Conservation (phyloP, 2,888 invertebrate genomes). For the Cosmorhoe ocellata region DNA sequence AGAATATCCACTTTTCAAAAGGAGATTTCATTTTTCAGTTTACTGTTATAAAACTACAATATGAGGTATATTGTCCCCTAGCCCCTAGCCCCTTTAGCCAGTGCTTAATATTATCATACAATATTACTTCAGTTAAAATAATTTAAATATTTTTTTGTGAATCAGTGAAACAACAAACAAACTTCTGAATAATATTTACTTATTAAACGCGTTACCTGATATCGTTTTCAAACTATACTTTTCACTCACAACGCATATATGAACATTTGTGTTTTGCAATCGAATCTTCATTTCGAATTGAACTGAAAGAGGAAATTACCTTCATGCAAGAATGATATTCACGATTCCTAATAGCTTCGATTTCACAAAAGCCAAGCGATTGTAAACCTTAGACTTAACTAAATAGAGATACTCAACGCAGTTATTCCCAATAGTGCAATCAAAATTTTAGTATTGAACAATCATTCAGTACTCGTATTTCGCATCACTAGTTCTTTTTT, state of each 20-base stretch:
- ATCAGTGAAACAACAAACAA: too few relatives aligned
- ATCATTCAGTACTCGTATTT: constrained; percentile 20
- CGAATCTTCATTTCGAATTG: constrained; percentile 2
- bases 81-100: too few relatives aligned
- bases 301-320: constrained; percentile 4
- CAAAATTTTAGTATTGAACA: constrained; percentile 32
- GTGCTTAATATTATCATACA: too few relatives aligned
- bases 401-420: constrained; percentile 15
- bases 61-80: too few relatives aligned
- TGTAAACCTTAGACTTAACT: constrained; percentile 14
- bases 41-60: too few relatives aligned
- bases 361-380: constrained; percentile 4
- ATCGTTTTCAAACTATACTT: not conserved
- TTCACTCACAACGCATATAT: not conserved
- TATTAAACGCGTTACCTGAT: too few relatives aligned
- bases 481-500: too few relatives aligned
- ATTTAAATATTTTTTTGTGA: too few relatives aligned
- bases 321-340: constrained; percentile 4
- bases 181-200: too few relatives aligned
- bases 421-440: constrained; percentile 27
- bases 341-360: constrained; percentile 2
- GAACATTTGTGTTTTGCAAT: not conserved
- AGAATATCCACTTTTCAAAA: not conserved
- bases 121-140: too few relatives aligned
- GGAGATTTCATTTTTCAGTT: not conserved